A percentile compares a stretch with the other conserved stretches of the same genome.
phyloP scores from a whole-genome alignment of 2,797 vertebrate species.

The Trematomus bernacchii region DNA sequence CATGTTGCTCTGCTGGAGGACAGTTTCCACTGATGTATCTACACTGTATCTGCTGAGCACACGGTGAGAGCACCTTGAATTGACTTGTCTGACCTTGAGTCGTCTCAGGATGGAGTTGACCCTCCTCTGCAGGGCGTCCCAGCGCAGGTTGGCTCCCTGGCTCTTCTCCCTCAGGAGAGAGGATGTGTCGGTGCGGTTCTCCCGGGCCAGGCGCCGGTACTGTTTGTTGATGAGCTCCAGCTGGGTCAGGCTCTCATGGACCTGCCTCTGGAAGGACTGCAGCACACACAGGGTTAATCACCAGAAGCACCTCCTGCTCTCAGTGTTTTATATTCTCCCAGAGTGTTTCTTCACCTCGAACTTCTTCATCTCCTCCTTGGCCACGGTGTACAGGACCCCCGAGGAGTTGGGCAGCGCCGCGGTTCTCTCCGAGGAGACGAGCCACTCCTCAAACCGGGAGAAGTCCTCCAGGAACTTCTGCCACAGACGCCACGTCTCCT shows the following conservation, averaged over 20 bases:
- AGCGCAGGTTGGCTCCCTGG: conserved; percentile 94
- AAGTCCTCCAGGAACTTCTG: conserved; percentile 98
- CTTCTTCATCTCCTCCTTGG: conserved; percentile 98
- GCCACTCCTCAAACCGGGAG: conserved; percentile 94
- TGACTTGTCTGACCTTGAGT: conserved; percentile 87
- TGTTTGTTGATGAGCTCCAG: conserved; percentile 98
- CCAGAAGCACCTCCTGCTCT: too few species aligned
- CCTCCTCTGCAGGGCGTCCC: conserved; percentile 96
- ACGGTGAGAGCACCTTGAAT: too few species aligned
- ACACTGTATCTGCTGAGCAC: too few species aligned
- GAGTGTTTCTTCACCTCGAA: conserved; percentile 83
- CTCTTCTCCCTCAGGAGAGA: conserved; percentile 93
- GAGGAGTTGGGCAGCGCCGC: conserved; percentile 96
- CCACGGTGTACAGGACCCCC: conserved; percentile 94
- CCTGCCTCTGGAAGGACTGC: conserved; percentile 96
- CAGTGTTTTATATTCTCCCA: too few species aligned
- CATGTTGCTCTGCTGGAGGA: too few species aligned
- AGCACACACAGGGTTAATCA: conserved; percentile 1
- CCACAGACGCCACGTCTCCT: conserved; percentile 98
- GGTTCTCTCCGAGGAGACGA: conserved; percentile 91
- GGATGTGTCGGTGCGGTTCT: conserved; percentile 95
- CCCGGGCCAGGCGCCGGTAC: conserved; percentile 95
- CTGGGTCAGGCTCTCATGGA: conserved; percentile 96
- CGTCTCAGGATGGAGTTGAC: conserved; percentile 95
- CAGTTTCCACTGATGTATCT: too few species aligned